Conservation (phyloP, 2,888 invertebrate species). For the Gymnocheta viridis region DNA sequence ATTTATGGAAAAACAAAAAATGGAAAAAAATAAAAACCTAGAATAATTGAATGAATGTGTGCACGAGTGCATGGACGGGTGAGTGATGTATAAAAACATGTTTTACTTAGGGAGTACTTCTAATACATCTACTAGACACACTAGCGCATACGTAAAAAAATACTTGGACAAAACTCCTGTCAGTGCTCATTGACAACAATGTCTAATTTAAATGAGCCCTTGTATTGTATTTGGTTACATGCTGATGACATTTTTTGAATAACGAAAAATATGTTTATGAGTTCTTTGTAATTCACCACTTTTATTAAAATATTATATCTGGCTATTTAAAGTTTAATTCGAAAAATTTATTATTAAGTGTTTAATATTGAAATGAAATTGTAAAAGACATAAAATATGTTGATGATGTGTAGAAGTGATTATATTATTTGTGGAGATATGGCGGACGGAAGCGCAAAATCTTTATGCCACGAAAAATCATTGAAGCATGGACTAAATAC, state of each 20-base stretch:
- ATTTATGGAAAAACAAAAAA: neutral
- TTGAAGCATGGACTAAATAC: too few relatives aligned
- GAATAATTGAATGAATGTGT: conserved; percentile 27
- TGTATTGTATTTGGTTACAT: conserved; percentile 31
- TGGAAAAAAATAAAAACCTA: neutral
- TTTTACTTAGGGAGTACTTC: conserved; percentile 42
- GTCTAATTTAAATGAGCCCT: conserved; percentile 49
- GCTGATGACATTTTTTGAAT: conserved; percentile 42
- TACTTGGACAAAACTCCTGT: neutral
- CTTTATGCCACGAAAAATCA: too few relatives aligned
- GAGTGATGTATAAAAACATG: conserved; percentile 39
- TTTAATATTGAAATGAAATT: too few relatives aligned
- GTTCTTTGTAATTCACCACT: neutral
- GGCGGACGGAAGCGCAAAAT: too few relatives aligned
- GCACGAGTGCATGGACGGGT: conserved; percentile 3
- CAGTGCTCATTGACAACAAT: conserved; percentile 12
- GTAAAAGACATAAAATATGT: neutral
- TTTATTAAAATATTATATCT: neutral
- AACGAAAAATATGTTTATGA: neutral
- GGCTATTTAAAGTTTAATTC: neutral
- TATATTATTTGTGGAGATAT: too few relatives aligned
- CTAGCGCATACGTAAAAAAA: neutral
- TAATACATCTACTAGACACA: conserved; percentile 19
- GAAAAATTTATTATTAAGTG: neutral
- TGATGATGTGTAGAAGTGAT: too few relatives aligned